phyloP scores from a whole-genome alignment of 2,888 invertebrate genomes.

The Polylopha cassiicola region DNA sequence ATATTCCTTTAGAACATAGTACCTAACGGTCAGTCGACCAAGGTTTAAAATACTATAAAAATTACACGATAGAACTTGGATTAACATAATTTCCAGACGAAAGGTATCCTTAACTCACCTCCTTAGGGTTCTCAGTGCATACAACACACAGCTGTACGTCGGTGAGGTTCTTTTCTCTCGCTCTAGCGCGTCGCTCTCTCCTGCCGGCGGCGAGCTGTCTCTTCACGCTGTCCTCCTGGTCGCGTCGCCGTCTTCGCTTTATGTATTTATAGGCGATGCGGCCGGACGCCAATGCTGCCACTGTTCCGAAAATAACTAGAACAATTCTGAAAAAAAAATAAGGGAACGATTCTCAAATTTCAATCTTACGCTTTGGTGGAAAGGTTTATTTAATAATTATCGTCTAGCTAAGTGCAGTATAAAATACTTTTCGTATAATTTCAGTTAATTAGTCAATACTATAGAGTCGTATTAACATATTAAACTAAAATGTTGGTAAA shows the following conservation, averaged over 20 bases:
- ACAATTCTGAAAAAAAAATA: conserved; percentile 62
- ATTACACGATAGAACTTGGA: too few species aligned
- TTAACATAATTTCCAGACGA: background rate
- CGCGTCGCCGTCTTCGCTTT: conserved; percentile 66
- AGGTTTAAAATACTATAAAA: too few species aligned
- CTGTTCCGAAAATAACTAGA: conserved; percentile 73
- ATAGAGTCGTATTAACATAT: too few species aligned
- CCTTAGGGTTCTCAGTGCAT: conserved; percentile 90
- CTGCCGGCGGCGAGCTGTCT: conserved; percentile 81
- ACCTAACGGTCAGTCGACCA: too few species aligned
- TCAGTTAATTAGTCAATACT: too few species aligned
- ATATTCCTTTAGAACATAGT: conserved; percentile 2
- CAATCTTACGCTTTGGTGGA: too few species aligned
- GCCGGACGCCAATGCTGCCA: conserved; percentile 71
- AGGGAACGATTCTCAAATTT: too few species aligned
- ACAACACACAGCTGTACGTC: conserved; percentile 87
- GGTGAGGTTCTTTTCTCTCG: conserved; percentile 78
- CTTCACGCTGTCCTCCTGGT: conserved; percentile 77
- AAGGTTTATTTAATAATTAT: too few species aligned
- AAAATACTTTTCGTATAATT: too few species aligned
- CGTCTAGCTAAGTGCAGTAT: too few species aligned
- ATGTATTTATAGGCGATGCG: conserved; percentile 74
- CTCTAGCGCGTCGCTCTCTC: conserved; percentile 80
- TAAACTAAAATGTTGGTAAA: too few species aligned
- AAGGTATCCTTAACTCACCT: conserved; percentile 63